Conservation (phyloP, 2,888 invertebrate species). For the Neria commutata region DNA sequence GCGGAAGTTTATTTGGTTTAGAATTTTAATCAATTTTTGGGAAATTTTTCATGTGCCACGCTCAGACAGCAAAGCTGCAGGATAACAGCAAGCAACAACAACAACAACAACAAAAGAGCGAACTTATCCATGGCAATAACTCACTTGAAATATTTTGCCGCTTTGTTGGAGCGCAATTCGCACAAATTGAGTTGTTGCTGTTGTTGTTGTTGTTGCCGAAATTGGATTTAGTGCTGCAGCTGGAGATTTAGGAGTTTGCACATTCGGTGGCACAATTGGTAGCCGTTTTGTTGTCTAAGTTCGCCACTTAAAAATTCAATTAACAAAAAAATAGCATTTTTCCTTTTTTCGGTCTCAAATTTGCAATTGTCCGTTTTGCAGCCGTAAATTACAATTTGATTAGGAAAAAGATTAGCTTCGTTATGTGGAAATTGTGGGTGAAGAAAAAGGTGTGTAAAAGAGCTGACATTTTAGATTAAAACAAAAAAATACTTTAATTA, state of each 20-base stretch:
- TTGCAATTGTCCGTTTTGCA: too few relatives aligned
- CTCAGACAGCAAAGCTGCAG: constrained; percentile 34
- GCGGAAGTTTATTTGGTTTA: constrained; percentile 20
- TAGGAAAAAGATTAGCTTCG: too few relatives aligned
- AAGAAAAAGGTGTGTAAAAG: too few relatives aligned
- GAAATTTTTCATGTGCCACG: constrained; percentile 42
- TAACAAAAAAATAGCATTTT: too few relatives aligned
- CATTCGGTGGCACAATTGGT: background rate
- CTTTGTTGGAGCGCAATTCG: constrained; percentile 5
- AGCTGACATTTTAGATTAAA: too few relatives aligned
- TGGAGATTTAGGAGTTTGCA: background rate
- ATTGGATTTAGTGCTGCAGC: background rate
- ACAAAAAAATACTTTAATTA: too few relatives aligned
- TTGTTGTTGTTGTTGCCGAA: constrained; percentile 2
- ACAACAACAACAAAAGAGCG: constrained; percentile 4
- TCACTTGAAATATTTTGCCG: constrained; percentile 12
- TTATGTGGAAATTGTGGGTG: too few relatives aligned
- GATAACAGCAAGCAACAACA: constrained; percentile 34
- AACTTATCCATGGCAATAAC: constrained; percentile 25
- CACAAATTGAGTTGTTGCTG: constrained; percentile 23
- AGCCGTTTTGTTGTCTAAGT: background rate
- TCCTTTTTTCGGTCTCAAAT: too few relatives aligned
- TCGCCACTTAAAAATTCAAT: too few relatives aligned
- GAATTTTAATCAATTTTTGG: constrained; percentile 49
- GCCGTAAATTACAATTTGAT: too few relatives aligned